Conservation (phyloP, 2,888 invertebrate genomes). For the Apantesis nais region DNA sequence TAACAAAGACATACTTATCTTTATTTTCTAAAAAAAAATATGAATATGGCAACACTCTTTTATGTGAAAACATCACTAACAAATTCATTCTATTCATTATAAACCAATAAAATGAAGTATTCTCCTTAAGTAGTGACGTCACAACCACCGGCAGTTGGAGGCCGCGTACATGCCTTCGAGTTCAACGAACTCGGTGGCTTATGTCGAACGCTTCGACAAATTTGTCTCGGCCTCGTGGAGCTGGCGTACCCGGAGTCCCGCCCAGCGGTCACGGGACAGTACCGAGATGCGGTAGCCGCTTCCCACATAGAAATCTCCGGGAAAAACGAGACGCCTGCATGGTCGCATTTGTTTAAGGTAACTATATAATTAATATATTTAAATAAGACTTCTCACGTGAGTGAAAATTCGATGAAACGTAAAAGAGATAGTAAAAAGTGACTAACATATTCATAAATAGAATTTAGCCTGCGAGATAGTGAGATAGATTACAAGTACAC, state of each 20-base stretch:
- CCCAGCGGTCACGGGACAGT: constrained; percentile 87
- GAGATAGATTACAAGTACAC: too few relatives aligned
- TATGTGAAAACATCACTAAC: not conserved
- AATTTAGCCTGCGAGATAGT: too few relatives aligned
- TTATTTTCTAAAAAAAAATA: too few relatives aligned
- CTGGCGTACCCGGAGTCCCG: constrained; percentile 93
- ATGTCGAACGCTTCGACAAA: constrained; percentile 90
- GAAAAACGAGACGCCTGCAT: constrained; percentile 86
- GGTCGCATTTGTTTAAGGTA: constrained; percentile 93
- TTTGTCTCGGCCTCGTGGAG: constrained; percentile 94
- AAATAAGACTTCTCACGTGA: too few relatives aligned
- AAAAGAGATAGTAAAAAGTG: too few relatives aligned
- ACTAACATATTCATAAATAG: too few relatives aligned
- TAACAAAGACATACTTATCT: too few relatives aligned
- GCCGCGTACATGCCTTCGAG: constrained; percentile 87
- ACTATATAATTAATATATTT: constrained; percentile 1
- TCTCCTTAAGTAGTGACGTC: not conserved
- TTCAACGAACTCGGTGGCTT: constrained; percentile 90
- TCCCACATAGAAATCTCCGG: constrained; percentile 51
- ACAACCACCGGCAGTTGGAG: constrained; percentile 28
- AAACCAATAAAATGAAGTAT: not conserved
- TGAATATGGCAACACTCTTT: not conserved
- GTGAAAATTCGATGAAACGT: too few relatives aligned
- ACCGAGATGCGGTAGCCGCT: constrained; percentile 70
- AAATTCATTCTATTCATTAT: not conserved